Evolutionary conservation across 2,797 vertebrate species (phyloP).

Genomic region (Cossypha polioptera): DNA sequence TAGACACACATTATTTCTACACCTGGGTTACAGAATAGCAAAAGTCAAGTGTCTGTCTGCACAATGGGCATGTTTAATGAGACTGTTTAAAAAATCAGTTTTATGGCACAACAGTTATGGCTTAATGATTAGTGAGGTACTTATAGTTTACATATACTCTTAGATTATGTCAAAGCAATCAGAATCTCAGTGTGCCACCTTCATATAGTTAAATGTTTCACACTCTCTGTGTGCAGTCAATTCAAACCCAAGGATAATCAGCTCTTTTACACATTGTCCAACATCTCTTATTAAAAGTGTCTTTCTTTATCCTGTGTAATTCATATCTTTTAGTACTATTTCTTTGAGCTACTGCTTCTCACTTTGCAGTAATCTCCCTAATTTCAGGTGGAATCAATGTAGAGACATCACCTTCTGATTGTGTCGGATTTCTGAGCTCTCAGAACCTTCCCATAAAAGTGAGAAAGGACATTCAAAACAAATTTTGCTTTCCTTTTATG

Average conservation of each 20-base stretch:
- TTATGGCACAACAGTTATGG: not conserved
- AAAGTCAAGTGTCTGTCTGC: slow-evolving; percentile 3
- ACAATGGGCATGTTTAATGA: not conserved
- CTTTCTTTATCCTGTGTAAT: not conserved
- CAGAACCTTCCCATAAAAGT: not conserved
- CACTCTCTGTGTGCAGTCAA: not conserved
- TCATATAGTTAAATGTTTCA: not conserved
- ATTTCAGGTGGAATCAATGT: not conserved
- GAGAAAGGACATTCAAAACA: not conserved
- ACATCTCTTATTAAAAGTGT: not conserved
- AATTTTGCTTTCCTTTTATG: not conserved
- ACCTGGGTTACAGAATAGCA: slow-evolving; percentile 76
- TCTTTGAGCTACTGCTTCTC: not conserved
- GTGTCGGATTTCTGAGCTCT: not conserved
- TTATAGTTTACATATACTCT: not conserved
- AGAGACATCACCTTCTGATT: not conserved
- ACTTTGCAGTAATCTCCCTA: not conserved
- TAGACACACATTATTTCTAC: slow-evolving; percentile 98
- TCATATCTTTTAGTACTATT: not conserved
- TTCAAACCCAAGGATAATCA: not conserved
- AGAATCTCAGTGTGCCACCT: not conserved
- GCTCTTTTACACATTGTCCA: not conserved
- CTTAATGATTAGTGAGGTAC: not conserved
- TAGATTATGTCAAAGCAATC: not conserved
- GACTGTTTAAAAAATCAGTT: not conserved